Conservation (phyloP, 2,888 invertebrate genomes). For the Agrochola macilenta region DNA sequence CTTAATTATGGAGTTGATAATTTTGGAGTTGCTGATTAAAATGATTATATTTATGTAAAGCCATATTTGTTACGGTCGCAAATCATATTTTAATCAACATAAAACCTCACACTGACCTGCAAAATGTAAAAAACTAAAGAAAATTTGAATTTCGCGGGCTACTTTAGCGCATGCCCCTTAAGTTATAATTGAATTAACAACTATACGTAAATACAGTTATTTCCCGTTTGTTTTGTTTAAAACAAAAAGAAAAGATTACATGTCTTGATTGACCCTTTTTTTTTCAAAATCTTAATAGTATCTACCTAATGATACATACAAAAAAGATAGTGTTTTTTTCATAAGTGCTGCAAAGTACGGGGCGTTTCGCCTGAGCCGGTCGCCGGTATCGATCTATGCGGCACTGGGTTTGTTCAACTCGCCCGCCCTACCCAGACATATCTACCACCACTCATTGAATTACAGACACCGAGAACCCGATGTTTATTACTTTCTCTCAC, state of each 20-base stretch:
- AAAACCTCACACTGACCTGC: no score
- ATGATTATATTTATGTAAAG: no score
- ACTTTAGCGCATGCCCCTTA: no score
- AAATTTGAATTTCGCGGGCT: no score
- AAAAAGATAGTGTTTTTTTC: slow-evolving; percentile 62
- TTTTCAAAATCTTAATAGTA: background rate
- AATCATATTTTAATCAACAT: no score
- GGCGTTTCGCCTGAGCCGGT: slow-evolving; percentile 62
- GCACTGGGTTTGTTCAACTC: slow-evolving; percentile 71
- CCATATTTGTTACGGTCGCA: no score
- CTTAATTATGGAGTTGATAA: no score
- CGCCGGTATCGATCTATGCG: slow-evolving; percentile 73
- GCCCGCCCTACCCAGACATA: slow-evolving; percentile 65
- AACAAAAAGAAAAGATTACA: background rate
- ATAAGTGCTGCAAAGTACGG: slow-evolving; percentile 66
- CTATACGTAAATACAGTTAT: no score
- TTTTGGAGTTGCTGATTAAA: no score
- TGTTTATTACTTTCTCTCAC: slow-evolving; percentile 66
- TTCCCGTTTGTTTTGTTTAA: background rate
- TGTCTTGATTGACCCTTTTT: background rate
- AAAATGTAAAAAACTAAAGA: no score
- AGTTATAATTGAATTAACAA: background rate
- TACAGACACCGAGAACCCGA: slow-evolving; percentile 67
- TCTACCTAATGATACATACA: slow-evolving; percentile 4
- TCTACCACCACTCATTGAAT: slow-evolving; percentile 68